Percentiles rank a stretch among this genome's conserved stretches.
Evolutionary conservation across 1,140 invertebrate genomes (phyloP).

Genomic region (Zaprionus camerounensis): DNA sequence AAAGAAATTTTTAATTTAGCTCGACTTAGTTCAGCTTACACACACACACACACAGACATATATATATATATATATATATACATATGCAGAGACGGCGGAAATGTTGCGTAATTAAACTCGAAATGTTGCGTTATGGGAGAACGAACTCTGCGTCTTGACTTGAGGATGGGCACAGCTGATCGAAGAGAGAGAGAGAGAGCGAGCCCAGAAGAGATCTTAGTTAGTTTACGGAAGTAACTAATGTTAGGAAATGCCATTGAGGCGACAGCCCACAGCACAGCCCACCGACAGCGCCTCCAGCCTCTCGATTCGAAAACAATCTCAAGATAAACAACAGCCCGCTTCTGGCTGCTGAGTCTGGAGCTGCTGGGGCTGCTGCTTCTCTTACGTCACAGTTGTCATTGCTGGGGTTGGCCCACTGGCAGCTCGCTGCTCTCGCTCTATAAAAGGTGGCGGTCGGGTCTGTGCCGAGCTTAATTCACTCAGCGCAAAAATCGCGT

Average conservation of each 20-base stretch:
- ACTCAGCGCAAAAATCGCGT: conserved; percentile 78
- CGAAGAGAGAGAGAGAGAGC: conserved; percentile 6
- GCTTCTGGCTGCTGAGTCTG: conserved; percentile 7
- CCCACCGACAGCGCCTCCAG: conserved; percentile 36
- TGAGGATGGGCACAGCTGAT: conserved; percentile 23
- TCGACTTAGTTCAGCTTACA: conserved; percentile 47
- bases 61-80: not conserved
- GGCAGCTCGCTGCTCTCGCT: conserved; percentile 32
- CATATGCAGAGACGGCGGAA: conserved; percentile 43
- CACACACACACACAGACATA: not conserved
- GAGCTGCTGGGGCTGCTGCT: not conserved
- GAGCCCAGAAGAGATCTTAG: not conserved
- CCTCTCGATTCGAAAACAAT: conserved; percentile 50
- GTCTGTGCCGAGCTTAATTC: conserved; percentile 73
- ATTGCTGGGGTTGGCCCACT: conserved; percentile 61
- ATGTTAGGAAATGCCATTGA: conserved; percentile 55
- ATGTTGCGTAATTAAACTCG: conserved; percentile 66
- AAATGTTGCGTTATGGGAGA: conserved; percentile 66
- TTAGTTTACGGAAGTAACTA: conserved; percentile 10
- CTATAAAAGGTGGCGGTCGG: conserved; percentile 74
- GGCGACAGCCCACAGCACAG: conserved; percentile 19
- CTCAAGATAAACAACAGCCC: conserved; percentile 64
- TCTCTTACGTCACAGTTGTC: conserved; percentile 63
- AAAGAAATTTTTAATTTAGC: conserved; percentile 62
- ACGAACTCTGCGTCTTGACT: conserved; percentile 22